phyloP scores from a whole-genome alignment of 2,888 invertebrate species.

The Amphiduros pacificus region DNA sequence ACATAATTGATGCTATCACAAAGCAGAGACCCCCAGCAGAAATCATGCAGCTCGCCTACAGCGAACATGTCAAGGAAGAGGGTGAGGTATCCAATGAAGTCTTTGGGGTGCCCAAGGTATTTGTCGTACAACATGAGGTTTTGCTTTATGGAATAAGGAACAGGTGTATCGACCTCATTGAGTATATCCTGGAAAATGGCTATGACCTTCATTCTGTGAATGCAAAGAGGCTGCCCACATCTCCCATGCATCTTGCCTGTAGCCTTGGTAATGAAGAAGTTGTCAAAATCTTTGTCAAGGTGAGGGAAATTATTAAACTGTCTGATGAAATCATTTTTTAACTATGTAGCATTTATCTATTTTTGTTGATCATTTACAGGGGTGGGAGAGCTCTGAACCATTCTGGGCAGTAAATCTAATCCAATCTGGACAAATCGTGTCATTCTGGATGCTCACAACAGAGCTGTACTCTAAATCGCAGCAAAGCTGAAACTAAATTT shows the following conservation, averaged over 20 bases:
- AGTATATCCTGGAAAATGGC: background rate
- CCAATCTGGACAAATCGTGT: too few species aligned
- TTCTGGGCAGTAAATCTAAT: too few species aligned
- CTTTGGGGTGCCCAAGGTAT: too few species aligned
- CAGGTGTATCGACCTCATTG: background rate
- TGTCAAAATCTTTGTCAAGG: constrained; percentile 4
- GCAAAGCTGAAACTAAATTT: too few species aligned
- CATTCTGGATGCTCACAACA: too few species aligned
- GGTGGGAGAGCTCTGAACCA: too few species aligned
- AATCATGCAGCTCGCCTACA: background rate
- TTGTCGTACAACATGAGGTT: background rate
- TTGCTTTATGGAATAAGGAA: background rate
- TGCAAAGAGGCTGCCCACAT: background rate
- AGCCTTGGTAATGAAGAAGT: background rate
- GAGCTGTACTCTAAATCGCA: too few species aligned
- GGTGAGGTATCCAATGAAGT: background rate
- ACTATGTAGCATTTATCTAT: too few species aligned
- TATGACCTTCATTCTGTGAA: background rate
- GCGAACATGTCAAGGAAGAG: background rate
- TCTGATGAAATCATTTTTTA: too few species aligned
- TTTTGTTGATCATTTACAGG: too few species aligned
- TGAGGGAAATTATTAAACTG: too few species aligned
- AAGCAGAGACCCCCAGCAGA: background rate
- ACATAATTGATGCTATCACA: background rate
- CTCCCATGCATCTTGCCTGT: constrained; percentile 1